These are phyloP conservation scores for Ptychoptera albimana DNA, from an alignment of 2,888 invertebrate genomes.

Conservation along the genomic window DNA sequence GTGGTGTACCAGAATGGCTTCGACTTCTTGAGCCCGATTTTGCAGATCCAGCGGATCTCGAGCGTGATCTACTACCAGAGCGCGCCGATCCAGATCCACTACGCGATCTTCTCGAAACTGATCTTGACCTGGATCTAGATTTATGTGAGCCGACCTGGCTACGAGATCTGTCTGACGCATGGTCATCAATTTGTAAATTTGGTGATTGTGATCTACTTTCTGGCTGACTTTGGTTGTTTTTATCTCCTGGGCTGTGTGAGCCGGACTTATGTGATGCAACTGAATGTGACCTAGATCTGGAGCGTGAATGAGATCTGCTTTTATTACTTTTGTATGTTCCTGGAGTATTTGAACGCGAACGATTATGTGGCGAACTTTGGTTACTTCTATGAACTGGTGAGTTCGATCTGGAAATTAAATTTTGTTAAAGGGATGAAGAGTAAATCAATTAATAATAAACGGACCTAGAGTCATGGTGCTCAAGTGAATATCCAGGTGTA, in stretches of 20 bases:
- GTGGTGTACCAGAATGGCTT: slow-evolving; percentile 24
- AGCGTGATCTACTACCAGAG: slow-evolving; percentile 8
- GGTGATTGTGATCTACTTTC: slow-evolving; percentile 22
- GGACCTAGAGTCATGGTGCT: slow-evolving; percentile 15
- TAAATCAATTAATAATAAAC: neutral
- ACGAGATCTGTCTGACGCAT: slow-evolving; percentile 17
- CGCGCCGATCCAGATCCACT: slow-evolving; percentile 5
- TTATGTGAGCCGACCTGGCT: slow-evolving; percentile 27
- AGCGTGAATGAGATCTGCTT: slow-evolving; percentile 15
- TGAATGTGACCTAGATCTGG: slow-evolving; percentile 13
- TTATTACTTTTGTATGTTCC: slow-evolving; percentile 18
- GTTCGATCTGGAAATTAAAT: slow-evolving; percentile 13
- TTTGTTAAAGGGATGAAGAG: neutral
- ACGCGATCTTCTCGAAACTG: slow-evolving; percentile 1
- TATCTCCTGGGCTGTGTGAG: slow-evolving; percentile 12
- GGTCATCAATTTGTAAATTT: slow-evolving; percentile 34
- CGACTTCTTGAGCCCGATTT: slow-evolving; percentile 31
- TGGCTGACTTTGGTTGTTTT: slow-evolving; percentile 12
- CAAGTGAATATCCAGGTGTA: slow-evolving; percentile 15
- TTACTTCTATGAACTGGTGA: slow-evolving; percentile 13
- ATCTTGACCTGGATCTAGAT: slow-evolving; percentile 16
- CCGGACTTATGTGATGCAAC: slow-evolving; percentile 9
- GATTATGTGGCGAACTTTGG: slow-evolving; percentile 18
- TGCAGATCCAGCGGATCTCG: slow-evolving; percentile 11
- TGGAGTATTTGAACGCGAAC: slow-evolving; percentile 34